Evolutionary conservation across 2,888 invertebrate species (phyloP).

Genomic region (Tortricodes alternella): DNA sequence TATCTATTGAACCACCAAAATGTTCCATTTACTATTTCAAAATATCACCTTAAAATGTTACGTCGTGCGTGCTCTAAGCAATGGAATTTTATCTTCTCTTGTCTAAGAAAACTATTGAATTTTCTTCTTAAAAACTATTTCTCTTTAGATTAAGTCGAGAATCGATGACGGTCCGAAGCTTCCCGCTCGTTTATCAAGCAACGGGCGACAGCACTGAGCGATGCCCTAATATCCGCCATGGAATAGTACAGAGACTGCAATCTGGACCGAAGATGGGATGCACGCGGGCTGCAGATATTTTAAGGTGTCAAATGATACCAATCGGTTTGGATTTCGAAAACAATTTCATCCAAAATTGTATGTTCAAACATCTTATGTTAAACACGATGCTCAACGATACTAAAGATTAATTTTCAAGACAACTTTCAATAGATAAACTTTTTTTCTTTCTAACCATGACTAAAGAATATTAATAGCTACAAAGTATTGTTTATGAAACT

Average conservation of each 20-base stretch:
- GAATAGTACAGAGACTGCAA: slow-evolving; percentile 24
- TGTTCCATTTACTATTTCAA: no score
- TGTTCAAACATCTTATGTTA: no score
- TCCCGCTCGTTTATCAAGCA: slow-evolving; percentile 29
- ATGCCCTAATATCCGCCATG: slow-evolving; percentile 30
- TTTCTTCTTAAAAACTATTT: not conserved
- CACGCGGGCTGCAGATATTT: slow-evolving; percentile 25
- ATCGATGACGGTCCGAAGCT: slow-evolving; percentile 24
- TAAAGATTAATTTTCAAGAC: no score
- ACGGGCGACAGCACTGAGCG: slow-evolving; percentile 29
- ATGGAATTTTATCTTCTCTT: no score
- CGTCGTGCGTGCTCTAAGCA: no score
- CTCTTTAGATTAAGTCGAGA: slow-evolving; percentile 23
- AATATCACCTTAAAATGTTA: no score
- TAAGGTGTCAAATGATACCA: slow-evolving; percentile 6
- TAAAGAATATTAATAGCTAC: not conserved
- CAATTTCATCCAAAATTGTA: not conserved
- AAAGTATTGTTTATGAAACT: not conserved
- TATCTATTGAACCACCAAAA: no score
- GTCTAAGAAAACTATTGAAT: no score
- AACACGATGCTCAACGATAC: no score
- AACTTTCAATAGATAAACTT: no score
- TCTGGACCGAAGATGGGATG: slow-evolving; percentile 27
- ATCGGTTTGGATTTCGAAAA: not conserved
- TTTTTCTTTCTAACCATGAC: no score